phyloP scores from a whole-genome alignment of 2,888 invertebrate species.

The Perdita meconis region DNA sequence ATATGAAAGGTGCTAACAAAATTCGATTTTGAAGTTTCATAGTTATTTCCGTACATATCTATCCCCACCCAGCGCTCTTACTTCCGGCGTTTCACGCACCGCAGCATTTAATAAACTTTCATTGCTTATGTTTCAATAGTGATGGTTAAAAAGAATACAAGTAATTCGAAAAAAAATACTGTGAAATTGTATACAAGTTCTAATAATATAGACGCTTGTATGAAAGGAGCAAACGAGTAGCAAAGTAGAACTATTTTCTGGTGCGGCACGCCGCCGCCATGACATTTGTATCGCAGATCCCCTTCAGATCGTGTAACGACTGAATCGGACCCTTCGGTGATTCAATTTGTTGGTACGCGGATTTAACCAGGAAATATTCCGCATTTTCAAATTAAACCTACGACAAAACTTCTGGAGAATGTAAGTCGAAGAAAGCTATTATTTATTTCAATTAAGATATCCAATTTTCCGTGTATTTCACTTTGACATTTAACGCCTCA shows the following conservation, averaged over 20 bases:
- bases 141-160: neutral
- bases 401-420: conserved; percentile 28
- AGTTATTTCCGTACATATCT: conserved; percentile 38
- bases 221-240: neutral
- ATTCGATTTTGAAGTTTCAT: conserved; percentile 5
- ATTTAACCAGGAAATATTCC: conserved; percentile 15
- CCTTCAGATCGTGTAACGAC: conserved; percentile 39
- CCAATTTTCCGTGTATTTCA: conserved; percentile 26
- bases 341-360: neutral
- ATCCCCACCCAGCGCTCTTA: conserved; percentile 1
- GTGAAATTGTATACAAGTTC: neutral
- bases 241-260: conserved; percentile 61
- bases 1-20: neutral
- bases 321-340: conserved; percentile 16
- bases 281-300: conserved; percentile 59
- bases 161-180: neutral
- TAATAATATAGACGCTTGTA: neutral
- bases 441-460: neutral
- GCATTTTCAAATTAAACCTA: conserved; percentile 11
- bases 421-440: conserved; percentile 52
- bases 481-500: conserved; percentile 39
- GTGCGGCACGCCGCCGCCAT: conserved; percentile 66
- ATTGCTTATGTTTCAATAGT: conserved; percentile 1
- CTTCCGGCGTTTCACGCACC: conserved; percentile 44
- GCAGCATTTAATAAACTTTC: conserved; percentile 10